Base-by-base conservation (phyloP, 1,140 invertebrate genomes). In the Drosophila eugracilis region DNA sequence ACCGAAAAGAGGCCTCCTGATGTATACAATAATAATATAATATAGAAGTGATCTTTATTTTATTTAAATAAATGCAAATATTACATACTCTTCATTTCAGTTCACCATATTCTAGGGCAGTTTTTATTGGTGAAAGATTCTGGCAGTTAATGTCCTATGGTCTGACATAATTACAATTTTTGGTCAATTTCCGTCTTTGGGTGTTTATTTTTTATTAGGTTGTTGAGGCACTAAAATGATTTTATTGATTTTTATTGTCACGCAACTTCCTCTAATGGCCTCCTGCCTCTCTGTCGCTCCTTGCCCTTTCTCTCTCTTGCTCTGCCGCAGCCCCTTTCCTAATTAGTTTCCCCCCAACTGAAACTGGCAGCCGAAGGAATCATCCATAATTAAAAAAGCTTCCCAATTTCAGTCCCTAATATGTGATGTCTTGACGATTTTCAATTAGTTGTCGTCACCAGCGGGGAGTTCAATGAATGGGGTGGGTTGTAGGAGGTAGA, bases 81-180 rank as follows among this genome's bases (percentile, higher is more conserved):
- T 32, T 12, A 32, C 3, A 32, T 4, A 32, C 0, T 10, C n/a
- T n/a, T n/a, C n/a, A 4, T 9, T 17, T 7, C 36, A 37, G 2
- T 7, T 37, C 36, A 37, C 36, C 7, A n/a, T 5, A n/a, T n/a
- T 34, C 15, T 7, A 15, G 1, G 7, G 14, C 15, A 4, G 30
- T 14, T 39, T 22, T 14, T 21, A 7, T 15, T 7, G 9, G 12
- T n/a, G 22, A 15, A 17, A 66, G 62, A 44, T 69, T 37, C 32
- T 26, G 36, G 39, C 41, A 41, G 53, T 55, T 85, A 86, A 86
- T 85, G 83, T 73, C 73, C 52, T 59, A 42, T 78, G 66, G 37
- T 42, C 66, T 66, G 76, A 81, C 78, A 91, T 92, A 92, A 85
- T 90, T 92, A 91, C 84, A 79, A 91, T 89, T 92, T 83, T 83